Conservation (phyloP, 2,888 invertebrate species). For the Lasioglossum malachurum region DNA sequence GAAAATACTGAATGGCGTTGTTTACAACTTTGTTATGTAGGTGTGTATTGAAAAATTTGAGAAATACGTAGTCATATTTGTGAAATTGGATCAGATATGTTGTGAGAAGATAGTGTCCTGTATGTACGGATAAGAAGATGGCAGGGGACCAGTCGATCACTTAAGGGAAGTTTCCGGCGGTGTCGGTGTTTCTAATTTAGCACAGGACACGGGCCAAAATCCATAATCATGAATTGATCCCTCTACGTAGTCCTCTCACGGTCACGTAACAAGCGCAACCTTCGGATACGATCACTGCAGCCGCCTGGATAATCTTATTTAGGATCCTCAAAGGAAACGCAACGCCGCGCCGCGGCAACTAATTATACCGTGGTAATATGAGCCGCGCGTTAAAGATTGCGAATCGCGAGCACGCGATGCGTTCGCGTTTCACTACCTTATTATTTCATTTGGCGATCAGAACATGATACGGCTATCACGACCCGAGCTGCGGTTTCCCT, state of each 20-base stretch:
- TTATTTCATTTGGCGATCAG: not conserved
- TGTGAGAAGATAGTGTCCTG: not conserved
- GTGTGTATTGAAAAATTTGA: no score
- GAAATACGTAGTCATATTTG: no score
- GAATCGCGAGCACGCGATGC: slow-evolving; percentile 14
- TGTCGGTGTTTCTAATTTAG: slow-evolving; percentile 25
- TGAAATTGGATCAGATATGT: not conserved
- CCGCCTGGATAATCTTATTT: slow-evolving; percentile 52
- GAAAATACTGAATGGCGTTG: no score
- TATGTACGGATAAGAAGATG: not conserved
- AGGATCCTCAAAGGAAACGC: slow-evolving; percentile 60
- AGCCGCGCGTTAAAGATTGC: slow-evolving; percentile 8
- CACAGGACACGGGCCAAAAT: slow-evolving; percentile 20
- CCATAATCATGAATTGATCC: slow-evolving; percentile 37
- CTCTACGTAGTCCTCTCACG: slow-evolving; percentile 15
- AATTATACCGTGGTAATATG: slow-evolving; percentile 27
- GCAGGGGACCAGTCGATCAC: not conserved
- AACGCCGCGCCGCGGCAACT: not conserved
- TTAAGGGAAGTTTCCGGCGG: not conserved
- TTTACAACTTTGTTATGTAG: no score
- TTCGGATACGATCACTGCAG: slow-evolving; percentile 26
- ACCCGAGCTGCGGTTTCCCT: not conserved
- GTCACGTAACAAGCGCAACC: slow-evolving; percentile 34
- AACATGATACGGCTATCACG: not conserved
- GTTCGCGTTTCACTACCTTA: not conserved